A percentile compares a stretch with the other conserved stretches of the same genome.
phyloP scores from a whole-genome alignment of 2,113 vertebrate species.

The Crotalus horridus region DNA sequence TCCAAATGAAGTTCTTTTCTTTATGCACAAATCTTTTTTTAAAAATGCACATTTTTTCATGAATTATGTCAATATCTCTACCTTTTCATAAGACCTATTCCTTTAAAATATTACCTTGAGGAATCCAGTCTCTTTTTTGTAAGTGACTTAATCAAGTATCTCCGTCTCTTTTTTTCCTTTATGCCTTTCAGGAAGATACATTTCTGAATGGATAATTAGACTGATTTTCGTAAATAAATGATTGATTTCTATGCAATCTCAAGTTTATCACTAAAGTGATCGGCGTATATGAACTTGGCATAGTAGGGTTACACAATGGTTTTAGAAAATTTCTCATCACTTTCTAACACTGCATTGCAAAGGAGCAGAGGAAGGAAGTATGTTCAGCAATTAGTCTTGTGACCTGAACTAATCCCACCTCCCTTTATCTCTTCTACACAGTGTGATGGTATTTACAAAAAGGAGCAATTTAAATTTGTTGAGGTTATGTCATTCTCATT shows the following conservation, averaged over 20 bases:
- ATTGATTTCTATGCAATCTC: not conserved
- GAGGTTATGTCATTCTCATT: not conserved
- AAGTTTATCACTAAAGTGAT: not conserved
- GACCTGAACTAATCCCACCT: not conserved
- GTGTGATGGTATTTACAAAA: not conserved
- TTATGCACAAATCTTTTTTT: no score
- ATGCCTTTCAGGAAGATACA: not conserved
- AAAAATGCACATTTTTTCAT: not conserved
- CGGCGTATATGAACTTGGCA: not conserved
- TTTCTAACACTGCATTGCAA: not conserved
- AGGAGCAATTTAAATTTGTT: not conserved
- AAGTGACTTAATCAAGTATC: not conserved
- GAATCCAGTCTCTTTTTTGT: not conserved
- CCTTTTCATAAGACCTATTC: not conserved
- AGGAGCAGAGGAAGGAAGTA: not conserved
- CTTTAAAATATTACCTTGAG: not conserved
- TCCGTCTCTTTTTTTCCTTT: not conserved
- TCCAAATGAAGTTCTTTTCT: not conserved
- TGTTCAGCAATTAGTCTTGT: not conserved
- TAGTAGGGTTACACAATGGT: not conserved
- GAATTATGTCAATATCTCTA: not conserved
- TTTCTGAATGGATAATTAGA: not conserved
- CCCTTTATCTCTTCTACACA: not conserved
- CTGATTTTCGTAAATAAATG: not conserved
- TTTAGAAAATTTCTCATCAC: not conserved